Base-by-base conservation (phyloP, 2,797 vertebrate genomes). In the Neomorphus geoffroyi region DNA sequence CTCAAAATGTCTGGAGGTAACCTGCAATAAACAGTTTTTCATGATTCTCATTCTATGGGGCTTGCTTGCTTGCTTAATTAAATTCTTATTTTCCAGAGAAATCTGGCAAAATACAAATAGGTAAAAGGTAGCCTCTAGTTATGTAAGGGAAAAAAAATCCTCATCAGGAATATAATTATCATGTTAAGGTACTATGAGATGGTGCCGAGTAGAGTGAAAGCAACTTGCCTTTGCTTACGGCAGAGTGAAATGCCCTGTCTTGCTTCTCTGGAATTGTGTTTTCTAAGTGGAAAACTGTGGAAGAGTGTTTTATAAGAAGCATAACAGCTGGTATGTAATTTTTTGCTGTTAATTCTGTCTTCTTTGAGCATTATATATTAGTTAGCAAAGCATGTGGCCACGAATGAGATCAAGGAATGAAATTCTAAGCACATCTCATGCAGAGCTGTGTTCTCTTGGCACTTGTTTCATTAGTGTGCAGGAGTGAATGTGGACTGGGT, bases 301-400 rank as follows among this genome's bases (percentile, higher is more conserved):
- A 86, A 1, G 53, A 62, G 35, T 77, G 27, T 88, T 94, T 91
- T 43, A 15, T 58, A 79, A 83, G 88, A 51, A 79, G 48, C 0
- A 0, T 75, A 90, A 89, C 89, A 95, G 80, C 94, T 96, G 91
- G 51, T 69, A 82, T n/a, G 41, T 61, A 23, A 65, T 94, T 32
- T 82, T 92, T 58, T 48, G 22, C 46, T 88, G 56, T 73, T 88
- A 80, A 87, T 94, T 92, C 46, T 61, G 57, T 60, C 51, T 5
- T 75, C 73, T 95, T 86, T 75, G 85, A 80, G n/a, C 60, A 13
- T 62, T 78, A 50, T 64, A 10, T 81, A 51, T 88, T 91, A 64
- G 82, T 81, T 90, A 82, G 54, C 56, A 78, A 96, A 80, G 58
- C 9, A 21, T 77, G 75, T 73, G 79, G 88, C 70, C 35, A 2